Percentiles rank a stretch among this genome's conserved stretches.
Conservation (phyloP, 2,888 invertebrate genomes). For the Chloromyia formosa region DNA sequence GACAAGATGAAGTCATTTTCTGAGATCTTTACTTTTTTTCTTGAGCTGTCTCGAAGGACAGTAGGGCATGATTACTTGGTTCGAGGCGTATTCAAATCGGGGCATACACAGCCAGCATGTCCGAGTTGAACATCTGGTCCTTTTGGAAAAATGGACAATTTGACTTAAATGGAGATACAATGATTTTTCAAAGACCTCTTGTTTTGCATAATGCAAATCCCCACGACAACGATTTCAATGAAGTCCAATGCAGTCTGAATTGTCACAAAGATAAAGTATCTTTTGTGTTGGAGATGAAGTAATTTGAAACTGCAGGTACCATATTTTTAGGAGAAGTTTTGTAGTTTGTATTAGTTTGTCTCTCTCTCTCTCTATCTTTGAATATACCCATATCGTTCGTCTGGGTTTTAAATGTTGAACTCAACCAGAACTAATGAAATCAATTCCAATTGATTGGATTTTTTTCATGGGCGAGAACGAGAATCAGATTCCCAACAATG, state of each 20-base stretch:
- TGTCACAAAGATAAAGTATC: conserved; percentile 10
- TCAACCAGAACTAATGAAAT: conserved; percentile 41
- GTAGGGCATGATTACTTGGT: conserved; percentile 30
- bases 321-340: no score
- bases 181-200: conserved; percentile 33
- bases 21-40: background rate
- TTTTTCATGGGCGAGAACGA: background rate
- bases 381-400: conserved; percentile 20
- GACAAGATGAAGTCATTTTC: conserved; percentile 37
- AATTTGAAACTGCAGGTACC: conserved; percentile 28
- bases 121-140: conserved; percentile 26
- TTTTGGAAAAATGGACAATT: conserved; percentile 33
- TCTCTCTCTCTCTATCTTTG: background rate
- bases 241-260: background rate
- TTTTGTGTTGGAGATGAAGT: background rate
- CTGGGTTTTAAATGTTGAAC: conserved; percentile 7
- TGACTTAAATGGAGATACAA: conserved; percentile 28
- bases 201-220: conserved; percentile 37
- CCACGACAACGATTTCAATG: conserved; percentile 1
- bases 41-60: background rate
- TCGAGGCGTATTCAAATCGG: background rate
- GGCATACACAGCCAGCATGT: background rate
- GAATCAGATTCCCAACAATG: conserved; percentile 6
- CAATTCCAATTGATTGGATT: conserved; percentile 40
- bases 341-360: no score